A percentile compares a stretch with the other conserved stretches of the same genome.
These are phyloP conservation scores for Noctua pronuba DNA, from an alignment of 2,888 invertebrate genomes.

Conservation along the genomic window DNA sequence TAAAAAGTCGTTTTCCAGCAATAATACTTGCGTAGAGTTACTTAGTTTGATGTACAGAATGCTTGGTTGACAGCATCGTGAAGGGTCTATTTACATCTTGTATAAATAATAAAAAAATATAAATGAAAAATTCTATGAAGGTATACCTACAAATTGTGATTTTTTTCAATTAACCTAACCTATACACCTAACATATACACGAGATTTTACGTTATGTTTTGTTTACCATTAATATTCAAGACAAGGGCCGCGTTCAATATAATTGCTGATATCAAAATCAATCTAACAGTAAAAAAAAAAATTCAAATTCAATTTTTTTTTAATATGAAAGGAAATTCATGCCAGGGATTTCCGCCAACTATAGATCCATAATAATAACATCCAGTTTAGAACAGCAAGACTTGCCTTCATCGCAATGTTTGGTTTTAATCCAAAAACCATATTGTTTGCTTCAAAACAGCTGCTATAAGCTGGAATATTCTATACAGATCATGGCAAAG, in stretches of 20 bases:
- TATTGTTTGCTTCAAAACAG: conserved; percentile 33
- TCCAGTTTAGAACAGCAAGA: conserved; percentile 17
- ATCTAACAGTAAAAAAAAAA: too few relatives aligned
- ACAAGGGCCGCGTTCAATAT: background rate
- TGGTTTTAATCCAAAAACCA: conserved; percentile 52
- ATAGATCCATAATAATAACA: background rate
- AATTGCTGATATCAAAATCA: background rate
- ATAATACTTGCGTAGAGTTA: too few relatives aligned
- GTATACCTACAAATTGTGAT: background rate
- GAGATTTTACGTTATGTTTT: background rate
- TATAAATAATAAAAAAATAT: too few relatives aligned
- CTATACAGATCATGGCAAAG: conserved; percentile 32
- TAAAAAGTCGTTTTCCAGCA: too few relatives aligned
- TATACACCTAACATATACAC: background rate
- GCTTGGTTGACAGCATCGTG: too few relatives aligned
- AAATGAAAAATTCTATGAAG: background rate
- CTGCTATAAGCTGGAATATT: conserved; percentile 47
- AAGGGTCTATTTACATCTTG: too few relatives aligned
- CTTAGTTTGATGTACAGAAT: too few relatives aligned
- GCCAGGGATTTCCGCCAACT: background rate
- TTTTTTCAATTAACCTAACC: background rate
- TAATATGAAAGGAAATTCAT: conserved; percentile 3
- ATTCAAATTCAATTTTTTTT: background rate
- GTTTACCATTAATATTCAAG: background rate
- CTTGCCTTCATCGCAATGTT: conserved; percentile 41